Evolutionary conservation across 2,113 vertebrate species (phyloP).

Genomic region (human): GRCh38 chr11:13089501-13090000

Average conservation of each 20-base stretch:
- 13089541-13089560: background rate
- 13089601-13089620: constrained; percentile 37
- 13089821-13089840: background rate
- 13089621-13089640: constrained; percentile 20
- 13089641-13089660: background rate
- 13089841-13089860: background rate
- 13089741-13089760: background rate
- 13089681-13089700: background rate
- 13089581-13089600: background rate
- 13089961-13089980: background rate
- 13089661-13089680: background rate
- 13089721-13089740: background rate
- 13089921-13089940: background rate
- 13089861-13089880: background rate
- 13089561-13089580: background rate
- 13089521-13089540: too few relatives aligned
- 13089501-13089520: too few relatives aligned
- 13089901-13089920: background rate
- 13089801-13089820: background rate
- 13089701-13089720: background rate
- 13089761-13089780: background rate
- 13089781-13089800: background rate
- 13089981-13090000: background rate
- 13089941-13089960: background rate
- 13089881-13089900: background rate